A percentile compares a stretch with the other conserved stretches of the same genome.
phyloP scores from a whole-genome alignment of 2,888 invertebrate species.

The Drosophila birchii region DNA sequence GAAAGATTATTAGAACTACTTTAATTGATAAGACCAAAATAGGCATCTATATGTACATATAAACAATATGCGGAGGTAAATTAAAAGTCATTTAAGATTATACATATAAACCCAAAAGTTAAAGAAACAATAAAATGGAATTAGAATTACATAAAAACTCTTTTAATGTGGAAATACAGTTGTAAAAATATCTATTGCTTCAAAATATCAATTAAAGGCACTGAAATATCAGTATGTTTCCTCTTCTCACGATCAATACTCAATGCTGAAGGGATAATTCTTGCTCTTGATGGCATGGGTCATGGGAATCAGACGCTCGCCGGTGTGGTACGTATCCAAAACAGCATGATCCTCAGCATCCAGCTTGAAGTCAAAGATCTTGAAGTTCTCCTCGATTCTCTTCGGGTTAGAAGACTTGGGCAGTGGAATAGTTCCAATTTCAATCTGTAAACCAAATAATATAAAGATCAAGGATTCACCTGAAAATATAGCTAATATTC shows the following conservation, averaged over 20 bases:
- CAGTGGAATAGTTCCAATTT: constrained; percentile 86
- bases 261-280: constrained; percentile 82
- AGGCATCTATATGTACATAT: background rate
- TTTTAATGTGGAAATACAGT: background rate
- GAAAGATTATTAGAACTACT: background rate
- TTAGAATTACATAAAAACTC: background rate
- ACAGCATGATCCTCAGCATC: constrained; percentile 85
- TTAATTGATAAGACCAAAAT: constrained; percentile 6
- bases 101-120: background rate
- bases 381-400: constrained; percentile 86
- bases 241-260: constrained; percentile 53
- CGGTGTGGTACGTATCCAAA: constrained; percentile 85
- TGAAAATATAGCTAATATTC: background rate
- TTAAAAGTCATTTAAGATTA: background rate
- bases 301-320: constrained; percentile 82
- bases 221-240: constrained; percentile 6
- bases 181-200: background rate
- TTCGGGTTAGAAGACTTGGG: constrained; percentile 87
- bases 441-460: constrained; percentile 82
- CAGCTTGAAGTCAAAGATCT: constrained; percentile 87
- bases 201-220: constrained; percentile 5
- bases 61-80: background rate
- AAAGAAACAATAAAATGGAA: background rate
- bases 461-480: background rate
- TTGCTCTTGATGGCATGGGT: constrained; percentile 80